These are phyloP conservation scores for Liasis olivaceus DNA, from an alignment of 2,797 vertebrate species.

Conservation along the genomic window DNA sequence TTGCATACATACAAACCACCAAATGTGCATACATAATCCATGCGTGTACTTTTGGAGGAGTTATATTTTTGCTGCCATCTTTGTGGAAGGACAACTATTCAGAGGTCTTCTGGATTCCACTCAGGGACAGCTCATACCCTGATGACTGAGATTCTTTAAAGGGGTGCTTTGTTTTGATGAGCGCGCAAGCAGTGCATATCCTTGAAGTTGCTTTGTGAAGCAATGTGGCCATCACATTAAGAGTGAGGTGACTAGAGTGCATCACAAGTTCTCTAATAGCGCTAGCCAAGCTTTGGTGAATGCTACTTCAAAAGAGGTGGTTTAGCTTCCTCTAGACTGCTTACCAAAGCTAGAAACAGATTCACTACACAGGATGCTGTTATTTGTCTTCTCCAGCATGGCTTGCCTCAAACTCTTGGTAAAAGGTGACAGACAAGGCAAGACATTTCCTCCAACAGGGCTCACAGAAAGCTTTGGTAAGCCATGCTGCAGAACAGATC, in stretches of 20 bases:
- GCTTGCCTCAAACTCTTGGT: background rate
- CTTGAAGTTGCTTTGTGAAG: background rate
- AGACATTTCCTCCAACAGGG: background rate
- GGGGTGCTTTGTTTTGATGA: background rate
- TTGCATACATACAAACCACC: background rate
- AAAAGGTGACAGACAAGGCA: background rate
- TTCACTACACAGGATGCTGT: background rate
- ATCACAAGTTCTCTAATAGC: background rate
- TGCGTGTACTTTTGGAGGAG: background rate
- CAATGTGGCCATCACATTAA: background rate
- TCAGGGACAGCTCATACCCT: background rate
- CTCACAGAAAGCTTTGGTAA: background rate
- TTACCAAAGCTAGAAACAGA: background rate
- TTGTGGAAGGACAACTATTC: background rate
- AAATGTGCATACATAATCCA: slow-evolving; percentile 1
- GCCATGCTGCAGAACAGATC: background rate
- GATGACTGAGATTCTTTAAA: background rate
- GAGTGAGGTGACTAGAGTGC: background rate
- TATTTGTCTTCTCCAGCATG: background rate
- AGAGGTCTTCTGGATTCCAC: background rate
- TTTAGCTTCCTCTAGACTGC: background rate
- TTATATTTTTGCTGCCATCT: background rate
- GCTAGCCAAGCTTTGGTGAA: background rate
- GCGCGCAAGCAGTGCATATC: background rate
- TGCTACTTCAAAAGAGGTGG: background rate